phyloP scores from a whole-genome alignment of 2,113 vertebrate genomes.

The Corythaixoides concolor region DNA sequence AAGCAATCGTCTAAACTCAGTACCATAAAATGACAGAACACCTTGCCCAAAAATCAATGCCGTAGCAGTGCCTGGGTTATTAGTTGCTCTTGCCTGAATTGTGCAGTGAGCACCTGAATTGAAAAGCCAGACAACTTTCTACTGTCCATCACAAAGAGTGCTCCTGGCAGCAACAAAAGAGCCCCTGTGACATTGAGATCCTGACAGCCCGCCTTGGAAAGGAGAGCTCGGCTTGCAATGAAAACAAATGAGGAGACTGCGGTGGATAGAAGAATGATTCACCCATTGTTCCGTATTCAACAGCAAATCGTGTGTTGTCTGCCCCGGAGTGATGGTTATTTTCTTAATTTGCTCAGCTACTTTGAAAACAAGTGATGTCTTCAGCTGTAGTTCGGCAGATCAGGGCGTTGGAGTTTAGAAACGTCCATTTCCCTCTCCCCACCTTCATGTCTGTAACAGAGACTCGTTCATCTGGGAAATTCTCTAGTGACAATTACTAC shows the following conservation, averaged over 20 bases:
- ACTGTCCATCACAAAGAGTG: not conserved
- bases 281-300: not conserved
- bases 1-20: not conserved
- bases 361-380: not conserved
- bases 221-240: not conserved
- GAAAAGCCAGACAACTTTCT: not conserved
- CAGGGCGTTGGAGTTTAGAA: not conserved
- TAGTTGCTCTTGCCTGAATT: not conserved
- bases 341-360: not conserved
- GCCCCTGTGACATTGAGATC: not conserved
- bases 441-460: not conserved
- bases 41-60: constrained; percentile 6
- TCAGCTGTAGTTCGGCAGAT: not conserved
- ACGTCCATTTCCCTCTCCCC: not conserved
- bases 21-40: not conserved
- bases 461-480: not conserved
- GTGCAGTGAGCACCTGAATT: not conserved
- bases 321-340: not conserved
- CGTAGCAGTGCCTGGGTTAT: not conserved
- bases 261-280: not conserved
- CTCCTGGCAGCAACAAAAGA: not conserved
- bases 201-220: not conserved
- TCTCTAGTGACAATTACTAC: not conserved
- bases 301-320: not conserved
- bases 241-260: not conserved